These are phyloP conservation scores for Scolopax rusticola DNA, from an alignment of 2,797 vertebrate genomes.

Conservation along the genomic window DNA sequence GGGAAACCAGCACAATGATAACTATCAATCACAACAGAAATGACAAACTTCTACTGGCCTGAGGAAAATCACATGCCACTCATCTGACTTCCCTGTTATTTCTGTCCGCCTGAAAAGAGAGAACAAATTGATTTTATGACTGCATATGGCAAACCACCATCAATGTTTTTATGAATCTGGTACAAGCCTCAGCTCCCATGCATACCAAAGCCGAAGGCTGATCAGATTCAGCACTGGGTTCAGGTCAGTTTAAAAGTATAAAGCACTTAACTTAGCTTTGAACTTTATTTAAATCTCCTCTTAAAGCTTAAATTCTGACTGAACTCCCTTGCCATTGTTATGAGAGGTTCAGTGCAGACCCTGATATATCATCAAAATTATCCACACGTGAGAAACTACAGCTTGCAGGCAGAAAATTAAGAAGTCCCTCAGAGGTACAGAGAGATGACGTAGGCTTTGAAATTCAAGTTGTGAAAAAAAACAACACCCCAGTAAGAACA, in stretches of 20 bases:
- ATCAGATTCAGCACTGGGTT: not conserved
- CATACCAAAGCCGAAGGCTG: not conserved
- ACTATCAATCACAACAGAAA: not conserved
- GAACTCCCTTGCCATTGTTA: not conserved
- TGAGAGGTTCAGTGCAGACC: not conserved
- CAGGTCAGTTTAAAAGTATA: not conserved
- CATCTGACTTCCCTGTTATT: not conserved
- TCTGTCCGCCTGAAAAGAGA: not conserved
- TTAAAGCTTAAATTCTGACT: not conserved
- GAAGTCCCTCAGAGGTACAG: not conserved
- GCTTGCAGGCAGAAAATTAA: not conserved
- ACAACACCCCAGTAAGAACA: not conserved
- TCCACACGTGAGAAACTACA: rapidly evolving
- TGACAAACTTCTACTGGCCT: not conserved
- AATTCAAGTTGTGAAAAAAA: not conserved
- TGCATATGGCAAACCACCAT: not conserved
- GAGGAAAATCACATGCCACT: not conserved
- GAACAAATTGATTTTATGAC: rapidly evolving
- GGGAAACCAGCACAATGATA: not conserved
- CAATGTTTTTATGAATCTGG: not conserved
- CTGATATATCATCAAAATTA: not conserved
- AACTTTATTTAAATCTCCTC: not conserved
- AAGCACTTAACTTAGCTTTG: not conserved
- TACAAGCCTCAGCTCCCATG: not conserved
- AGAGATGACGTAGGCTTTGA: not conserved